Evolutionary conservation across 2,888 invertebrate species (phyloP).

Genomic region (Acanthococcus lagerstroemiae): DNA sequence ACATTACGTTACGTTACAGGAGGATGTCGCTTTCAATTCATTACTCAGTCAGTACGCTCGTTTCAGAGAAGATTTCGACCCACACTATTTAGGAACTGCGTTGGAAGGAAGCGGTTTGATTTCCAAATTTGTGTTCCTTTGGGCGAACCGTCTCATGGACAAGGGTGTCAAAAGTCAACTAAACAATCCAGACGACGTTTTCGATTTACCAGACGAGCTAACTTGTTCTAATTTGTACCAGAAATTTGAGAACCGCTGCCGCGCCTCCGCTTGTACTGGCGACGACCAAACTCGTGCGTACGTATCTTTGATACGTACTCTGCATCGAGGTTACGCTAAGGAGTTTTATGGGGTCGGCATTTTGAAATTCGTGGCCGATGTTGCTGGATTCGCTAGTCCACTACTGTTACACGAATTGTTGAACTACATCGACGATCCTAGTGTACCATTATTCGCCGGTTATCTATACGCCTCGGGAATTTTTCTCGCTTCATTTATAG

Average conservation of each 20-base stretch:
- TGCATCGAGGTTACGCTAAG: conserved; percentile 65
- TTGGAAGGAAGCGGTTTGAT: conserved; percentile 62
- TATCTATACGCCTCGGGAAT: conserved; percentile 58
- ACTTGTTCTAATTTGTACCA: conserved; percentile 49
- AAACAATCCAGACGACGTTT: conserved; percentile 66
- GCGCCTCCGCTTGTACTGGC: neutral
- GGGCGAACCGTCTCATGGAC: conserved; percentile 75
- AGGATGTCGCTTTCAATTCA: neutral
- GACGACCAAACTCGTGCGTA: conserved; percentile 17
- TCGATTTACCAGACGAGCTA: conserved; percentile 62
- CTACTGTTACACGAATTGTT: conserved; percentile 74
- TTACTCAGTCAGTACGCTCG: conserved; percentile 47
- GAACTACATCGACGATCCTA: conserved; percentile 61
- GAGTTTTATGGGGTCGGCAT: conserved; percentile 78
- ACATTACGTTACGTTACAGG: too few species aligned
- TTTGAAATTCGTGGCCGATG: conserved; percentile 71
- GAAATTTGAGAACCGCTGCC: conserved; percentile 49
- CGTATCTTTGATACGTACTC: conserved; percentile 52
- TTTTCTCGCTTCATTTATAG: conserved; percentile 54
- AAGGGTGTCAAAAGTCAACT: conserved; percentile 65
- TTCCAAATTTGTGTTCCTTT: conserved; percentile 70
- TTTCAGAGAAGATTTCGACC: conserved; percentile 56
- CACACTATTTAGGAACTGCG: conserved; percentile 65
- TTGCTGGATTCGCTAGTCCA: conserved; percentile 78
- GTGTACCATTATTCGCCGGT: conserved; percentile 53